Evolutionary conservation across 2,113 vertebrate genomes (phyloP).

Genomic region (Meleagris gallopavo): DNA sequence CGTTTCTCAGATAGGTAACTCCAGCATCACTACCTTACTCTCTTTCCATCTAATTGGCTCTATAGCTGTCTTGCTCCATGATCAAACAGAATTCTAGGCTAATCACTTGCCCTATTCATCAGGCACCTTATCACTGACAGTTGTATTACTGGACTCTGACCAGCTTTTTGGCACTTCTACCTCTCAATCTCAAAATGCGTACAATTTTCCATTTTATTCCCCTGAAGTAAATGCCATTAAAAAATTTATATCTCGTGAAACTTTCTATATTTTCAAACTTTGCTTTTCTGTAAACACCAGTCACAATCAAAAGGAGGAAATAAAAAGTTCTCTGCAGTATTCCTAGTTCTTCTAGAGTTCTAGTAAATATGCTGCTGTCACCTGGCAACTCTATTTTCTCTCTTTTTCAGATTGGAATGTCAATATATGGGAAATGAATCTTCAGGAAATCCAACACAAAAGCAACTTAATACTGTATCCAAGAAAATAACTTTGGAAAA

Average conservation of each 20-base stretch:
- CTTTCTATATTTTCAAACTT: background rate
- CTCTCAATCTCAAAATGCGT: background rate
- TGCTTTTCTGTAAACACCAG: background rate
- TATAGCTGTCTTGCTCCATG: background rate
- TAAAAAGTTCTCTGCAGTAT: background rate
- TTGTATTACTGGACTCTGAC: background rate
- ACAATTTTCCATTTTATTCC: background rate
- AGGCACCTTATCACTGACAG: background rate
- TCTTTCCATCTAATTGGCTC: accelerated
- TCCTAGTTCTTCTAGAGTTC: background rate
- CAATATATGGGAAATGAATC: conserved; percentile 2
- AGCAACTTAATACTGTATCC: background rate
- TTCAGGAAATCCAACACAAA: background rate
- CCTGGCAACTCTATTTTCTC: conserved; percentile 38
- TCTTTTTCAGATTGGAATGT: background rate
- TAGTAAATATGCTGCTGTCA: background rate
- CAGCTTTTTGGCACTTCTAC: background rate
- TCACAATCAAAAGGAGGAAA: background rate
- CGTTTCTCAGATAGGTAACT: background rate
- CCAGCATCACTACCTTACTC: background rate
- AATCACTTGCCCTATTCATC: background rate
- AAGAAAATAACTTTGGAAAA: background rate
- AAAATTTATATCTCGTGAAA: background rate
- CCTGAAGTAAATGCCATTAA: background rate
- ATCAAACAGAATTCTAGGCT: background rate